Percentiles rank a stretch among this genome's conserved stretches.
Conservation (phyloP, 1,140 invertebrate genomes). For the Ceratina calcarata region DNA sequence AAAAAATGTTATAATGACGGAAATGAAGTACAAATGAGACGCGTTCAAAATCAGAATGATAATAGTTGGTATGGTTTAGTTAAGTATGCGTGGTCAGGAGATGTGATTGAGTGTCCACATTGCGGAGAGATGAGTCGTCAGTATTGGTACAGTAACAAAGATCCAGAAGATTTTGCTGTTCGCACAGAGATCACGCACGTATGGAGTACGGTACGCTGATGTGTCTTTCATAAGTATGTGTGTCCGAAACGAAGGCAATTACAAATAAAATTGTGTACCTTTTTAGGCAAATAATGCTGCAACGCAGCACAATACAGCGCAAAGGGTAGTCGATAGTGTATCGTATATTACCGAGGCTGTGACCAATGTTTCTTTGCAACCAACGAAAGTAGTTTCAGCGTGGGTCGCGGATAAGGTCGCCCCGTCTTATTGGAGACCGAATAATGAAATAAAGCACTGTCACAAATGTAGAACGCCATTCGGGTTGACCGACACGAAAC, state of each 20-base stretch:
- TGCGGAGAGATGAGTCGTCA: conserved; percentile 92
- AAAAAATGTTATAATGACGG: conserved; percentile 84
- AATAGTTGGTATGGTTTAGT: conserved; percentile 87
- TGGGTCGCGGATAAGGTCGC: conserved; percentile 89
- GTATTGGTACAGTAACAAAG: conserved; percentile 92
- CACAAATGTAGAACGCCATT: conserved; percentile 84
- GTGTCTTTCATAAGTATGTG: background rate
- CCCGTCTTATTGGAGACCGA: conserved; percentile 91
- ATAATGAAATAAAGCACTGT: conserved; percentile 88
- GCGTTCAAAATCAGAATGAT: conserved; percentile 83
- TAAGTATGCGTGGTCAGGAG: conserved; percentile 91
- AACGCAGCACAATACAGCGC: conserved; percentile 85
- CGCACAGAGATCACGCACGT: conserved; percentile 88
- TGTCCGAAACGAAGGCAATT: background rate
- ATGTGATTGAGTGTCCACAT: conserved; percentile 89
- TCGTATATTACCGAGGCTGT: conserved; percentile 87
- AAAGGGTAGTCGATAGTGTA: conserved; percentile 87
- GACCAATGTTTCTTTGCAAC: conserved; percentile 85
- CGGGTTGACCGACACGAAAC: conserved; percentile 82
- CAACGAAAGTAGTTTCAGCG: conserved; percentile 85
- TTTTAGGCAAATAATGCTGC: conserved; percentile 67
- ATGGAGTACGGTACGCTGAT: conserved; percentile 86
- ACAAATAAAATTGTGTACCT: background rate
- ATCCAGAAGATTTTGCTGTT: conserved; percentile 86
- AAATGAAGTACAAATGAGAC: conserved; percentile 83